phyloP scores from a whole-genome alignment of 2,797 vertebrate genomes.

The Manis javanica region DNA sequence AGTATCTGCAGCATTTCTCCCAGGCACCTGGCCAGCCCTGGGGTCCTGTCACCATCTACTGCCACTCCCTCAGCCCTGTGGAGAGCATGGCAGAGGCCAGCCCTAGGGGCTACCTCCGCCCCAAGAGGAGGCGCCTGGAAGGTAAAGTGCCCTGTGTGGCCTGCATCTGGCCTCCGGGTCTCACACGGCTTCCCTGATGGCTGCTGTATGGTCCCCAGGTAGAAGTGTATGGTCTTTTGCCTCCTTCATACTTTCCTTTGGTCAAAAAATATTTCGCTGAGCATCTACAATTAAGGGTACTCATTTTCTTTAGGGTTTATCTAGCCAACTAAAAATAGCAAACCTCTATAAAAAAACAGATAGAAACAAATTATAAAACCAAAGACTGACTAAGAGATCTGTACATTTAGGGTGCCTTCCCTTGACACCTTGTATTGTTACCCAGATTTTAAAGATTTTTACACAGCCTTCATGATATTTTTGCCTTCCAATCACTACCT shows the following conservation, averaged over 20 bases:
- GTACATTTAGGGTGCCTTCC: not conserved
- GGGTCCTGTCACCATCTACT: constrained; percentile 74
- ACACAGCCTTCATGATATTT: not conserved
- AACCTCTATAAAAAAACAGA: constrained; percentile 44
- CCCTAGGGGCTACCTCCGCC: not conserved
- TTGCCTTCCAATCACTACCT: constrained; percentile 1
- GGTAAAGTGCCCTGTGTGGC: constrained; percentile 46
- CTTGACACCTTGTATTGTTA: not conserved
- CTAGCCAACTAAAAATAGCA: constrained; percentile 36
- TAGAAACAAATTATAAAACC: constrained; percentile 9
- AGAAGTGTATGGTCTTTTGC: not conserved
- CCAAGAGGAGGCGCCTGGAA: constrained; percentile 77
- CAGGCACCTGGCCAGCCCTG: constrained; percentile 7
- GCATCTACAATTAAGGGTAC: not conserved
- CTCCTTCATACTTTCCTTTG: not conserved
- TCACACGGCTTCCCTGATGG: no score
- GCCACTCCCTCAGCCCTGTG: constrained; percentile 74
- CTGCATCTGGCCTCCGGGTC: no score
- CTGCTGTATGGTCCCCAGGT: not conserved
- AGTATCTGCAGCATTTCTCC: constrained; percentile 56
- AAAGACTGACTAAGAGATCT: constrained; percentile 25
- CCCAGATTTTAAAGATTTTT: constrained; percentile 14
- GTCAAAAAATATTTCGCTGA: not conserved
- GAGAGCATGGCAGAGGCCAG: constrained; percentile 53
- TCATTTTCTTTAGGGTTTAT: constrained; percentile 34